Base-by-base conservation (phyloP, 2,797 vertebrate species). In the Halcyon smyrnensis region DNA sequence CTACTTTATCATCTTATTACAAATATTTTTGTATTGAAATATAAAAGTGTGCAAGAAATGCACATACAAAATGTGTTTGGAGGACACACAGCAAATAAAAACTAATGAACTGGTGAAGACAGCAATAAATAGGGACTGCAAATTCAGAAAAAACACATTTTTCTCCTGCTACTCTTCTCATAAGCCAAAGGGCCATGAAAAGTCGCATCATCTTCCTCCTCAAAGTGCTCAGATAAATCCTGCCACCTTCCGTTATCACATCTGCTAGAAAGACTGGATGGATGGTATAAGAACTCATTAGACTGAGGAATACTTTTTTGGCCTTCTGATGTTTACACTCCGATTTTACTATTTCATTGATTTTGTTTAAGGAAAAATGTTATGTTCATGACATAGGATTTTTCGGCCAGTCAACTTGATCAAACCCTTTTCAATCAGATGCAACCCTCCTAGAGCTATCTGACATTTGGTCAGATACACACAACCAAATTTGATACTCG, bases 391-490 rank as follows among this genome's bases (percentile, higher is more conserved):
- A 84, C 14, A 62, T 1, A 56, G 28, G 51, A 45, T 18, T 65
- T 92, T 90, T 71, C 64, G 51, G 56, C 51, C 36, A 68, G 85
- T 80, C 41, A 50, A 36, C 41, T 80, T 41, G 48, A 93, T 68
- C 56, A 91, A 85, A 93, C 86, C 32, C 62, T 54, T 85, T 87
- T 80, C 60, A 41, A 19, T 62, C 17, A 54, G 78, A 75, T 32
- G 34, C 84, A 94, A 71, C 45, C 7, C 3, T 75, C 75, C 65
- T 41, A 24, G 25, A 83, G 60, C 0, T 1, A n/a, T n/a, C 5
- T 85, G 92, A 92, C 69, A 64, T 65, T 89, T 75, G 75, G 68
- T 79, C 84, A 91, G 65, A 94, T 3, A 48, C 20, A 83, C n/a
- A 57, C n/a, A 85, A 83, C 57, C 37, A 84, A 65, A 67, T 59